Evolutionary conservation across 2,888 invertebrate genomes (phyloP), one percentile per base, ranked within the genome.

Genomic region (Pardosa pseudoannulata): DNA sequence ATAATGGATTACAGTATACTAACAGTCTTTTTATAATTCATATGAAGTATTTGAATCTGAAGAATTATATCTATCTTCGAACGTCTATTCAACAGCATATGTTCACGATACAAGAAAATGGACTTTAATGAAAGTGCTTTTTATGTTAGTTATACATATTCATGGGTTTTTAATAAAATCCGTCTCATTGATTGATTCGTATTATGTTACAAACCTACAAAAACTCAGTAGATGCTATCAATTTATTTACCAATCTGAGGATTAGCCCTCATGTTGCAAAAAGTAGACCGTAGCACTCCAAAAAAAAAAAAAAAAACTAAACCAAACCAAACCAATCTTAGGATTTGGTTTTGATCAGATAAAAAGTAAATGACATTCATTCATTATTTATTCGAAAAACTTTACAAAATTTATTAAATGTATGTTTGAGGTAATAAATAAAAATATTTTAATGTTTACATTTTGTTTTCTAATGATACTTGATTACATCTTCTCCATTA

Each of bases 211-310:
- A 28, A 23, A 32, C 19, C 23, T 28, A 9, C 72, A 73, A 27
- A 80, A n/a, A n/a, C 19, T 16, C 32, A 67, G 72, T 31, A 80
- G 46, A 13, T 80, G 80, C 36, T 80, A 73, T 36, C 64, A 73
- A 46, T 80, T 80, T 72, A 23, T 23, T 6, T 80, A 80, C 29
- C 73, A 80, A n/a, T n/a, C n/a, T n/a, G n/a, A n/a, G n/a, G n/a
- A n/a, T n/a, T n/a, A n/a, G n/a, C n/a, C n/a, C n/a, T n/a, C n/a
- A n/a, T n/a, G n/a, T n/a, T n/a, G n/a, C n/a, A n/a, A n/a, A n/a
- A n/a, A n/a, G n/a, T n/a, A n/a, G n/a, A n/a, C n/a, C n/a, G n/a
- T n/a, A n/a, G n/a, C n/a, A n/a, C n/a, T n/a, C n/a, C n/a, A n/a
- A n/a, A n/a, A n/a, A n/a, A n/a, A n/a, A n/a, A n/a, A n/a, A n/a